phyloP scores from a whole-genome alignment of 1,140 invertebrate genomes.

The Aphis craccivora region DNA sequence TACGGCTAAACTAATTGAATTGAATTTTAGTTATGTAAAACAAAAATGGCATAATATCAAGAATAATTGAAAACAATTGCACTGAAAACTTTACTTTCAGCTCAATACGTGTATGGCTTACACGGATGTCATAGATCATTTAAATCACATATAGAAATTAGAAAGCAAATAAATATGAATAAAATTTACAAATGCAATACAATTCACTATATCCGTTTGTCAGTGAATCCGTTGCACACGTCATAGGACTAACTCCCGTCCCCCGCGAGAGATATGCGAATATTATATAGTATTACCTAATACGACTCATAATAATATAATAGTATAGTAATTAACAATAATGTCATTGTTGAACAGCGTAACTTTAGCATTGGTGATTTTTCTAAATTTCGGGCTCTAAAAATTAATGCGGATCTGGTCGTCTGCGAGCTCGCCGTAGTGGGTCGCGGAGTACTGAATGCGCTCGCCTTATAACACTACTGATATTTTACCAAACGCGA shows the following conservation, averaged over 20 bases:
- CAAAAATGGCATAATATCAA: background rate
- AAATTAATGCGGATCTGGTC: too few relatives aligned
- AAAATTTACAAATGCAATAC: too few relatives aligned
- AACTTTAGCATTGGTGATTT: too few relatives aligned
- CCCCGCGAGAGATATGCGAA: too few relatives aligned
- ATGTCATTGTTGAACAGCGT: too few relatives aligned
- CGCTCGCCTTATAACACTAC: background rate
- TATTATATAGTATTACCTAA: too few relatives aligned
- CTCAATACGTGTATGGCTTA: background rate
- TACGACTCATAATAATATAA: too few relatives aligned
- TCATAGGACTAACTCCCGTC: rapidly evolving
- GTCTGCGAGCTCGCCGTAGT: too few relatives aligned
- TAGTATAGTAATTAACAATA: too few relatives aligned
- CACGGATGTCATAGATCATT: background rate
- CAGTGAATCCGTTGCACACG: too few relatives aligned
- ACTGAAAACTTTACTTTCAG: background rate
- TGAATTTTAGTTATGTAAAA: background rate
- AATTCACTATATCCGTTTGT: too few relatives aligned
- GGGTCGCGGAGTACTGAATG: background rate
- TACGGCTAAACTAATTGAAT: background rate
- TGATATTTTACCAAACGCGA: background rate
- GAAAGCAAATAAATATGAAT: background rate
- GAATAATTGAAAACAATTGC: background rate
- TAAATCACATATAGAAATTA: background rate
- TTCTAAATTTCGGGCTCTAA: too few relatives aligned